Evolutionary conservation across 2,113 vertebrate species (phyloP).

Genomic region (Actinemys pallida): DNA sequence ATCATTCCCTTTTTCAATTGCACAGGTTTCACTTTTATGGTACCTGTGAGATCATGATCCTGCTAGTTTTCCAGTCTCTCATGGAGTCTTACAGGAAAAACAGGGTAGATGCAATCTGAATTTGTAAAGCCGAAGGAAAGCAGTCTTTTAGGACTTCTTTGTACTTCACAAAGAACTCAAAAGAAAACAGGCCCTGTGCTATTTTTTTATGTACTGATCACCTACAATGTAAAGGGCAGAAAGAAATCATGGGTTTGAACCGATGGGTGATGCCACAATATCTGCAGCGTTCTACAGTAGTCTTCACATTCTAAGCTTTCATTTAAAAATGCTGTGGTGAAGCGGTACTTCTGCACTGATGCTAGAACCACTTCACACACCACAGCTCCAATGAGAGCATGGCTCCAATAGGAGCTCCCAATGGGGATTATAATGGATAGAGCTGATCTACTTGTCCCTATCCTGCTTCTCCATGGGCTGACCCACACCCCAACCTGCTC

Average conservation of each 20-base stretch:
- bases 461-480: neutral
- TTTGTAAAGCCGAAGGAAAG: neutral
- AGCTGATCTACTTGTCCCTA: rapidly evolving
- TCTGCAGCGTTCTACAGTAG: neutral
- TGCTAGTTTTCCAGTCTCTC: neutral
- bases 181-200: no score
- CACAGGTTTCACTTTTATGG: neutral
- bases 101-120: neutral
- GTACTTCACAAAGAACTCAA: neutral
- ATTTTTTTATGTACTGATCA: neutral
- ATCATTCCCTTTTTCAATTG: neutral
- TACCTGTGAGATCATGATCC: neutral
- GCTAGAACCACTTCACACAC: neutral
- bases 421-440: neutral
- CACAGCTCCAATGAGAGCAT: neutral
- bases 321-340: neutral
- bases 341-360: neutral
- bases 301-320: neutral
- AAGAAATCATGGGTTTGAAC: neutral
- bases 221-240: neutral
- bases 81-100: neutral
- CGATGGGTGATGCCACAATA: neutral
- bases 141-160: neutral
- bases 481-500: neutral
- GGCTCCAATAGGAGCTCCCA: neutral